Conservation (phyloP, 1,140 invertebrate species). For the Latrodectus geometricus region DNA sequence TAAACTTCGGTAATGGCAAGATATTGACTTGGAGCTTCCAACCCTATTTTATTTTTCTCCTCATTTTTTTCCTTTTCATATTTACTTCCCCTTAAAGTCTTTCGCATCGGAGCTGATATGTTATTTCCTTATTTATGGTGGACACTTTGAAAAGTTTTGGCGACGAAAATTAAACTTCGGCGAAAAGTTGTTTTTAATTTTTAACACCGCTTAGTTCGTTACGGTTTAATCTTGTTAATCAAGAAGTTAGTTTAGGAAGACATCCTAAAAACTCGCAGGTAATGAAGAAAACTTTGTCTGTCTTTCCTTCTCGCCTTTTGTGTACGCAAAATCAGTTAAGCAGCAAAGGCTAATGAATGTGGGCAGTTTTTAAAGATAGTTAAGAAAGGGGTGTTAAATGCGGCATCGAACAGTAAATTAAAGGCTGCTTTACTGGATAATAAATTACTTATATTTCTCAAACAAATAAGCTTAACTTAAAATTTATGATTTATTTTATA, state of each 20-base stretch:
- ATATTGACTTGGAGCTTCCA: constrained; percentile 38
- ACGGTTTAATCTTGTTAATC: constrained; percentile 51
- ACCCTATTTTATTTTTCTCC: neutral
- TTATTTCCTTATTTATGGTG: constrained; percentile 52
- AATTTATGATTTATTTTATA: too few relatives aligned
- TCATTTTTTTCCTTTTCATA: neutral
- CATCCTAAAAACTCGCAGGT: neutral
- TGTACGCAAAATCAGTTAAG: too few relatives aligned
- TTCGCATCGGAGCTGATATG: neutral
- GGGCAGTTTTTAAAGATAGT: too few relatives aligned
- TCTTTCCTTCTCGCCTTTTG: too few relatives aligned
- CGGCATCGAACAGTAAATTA: too few relatives aligned
- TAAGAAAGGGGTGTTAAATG: too few relatives aligned
- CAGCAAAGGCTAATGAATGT: too few relatives aligned
- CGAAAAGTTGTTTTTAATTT: constrained; percentile 46
- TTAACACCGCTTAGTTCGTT: constrained; percentile 3
- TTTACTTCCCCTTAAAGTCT: neutral
- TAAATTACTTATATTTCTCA: too few relatives aligned
- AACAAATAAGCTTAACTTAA: too few relatives aligned
- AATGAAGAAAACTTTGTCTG: too few relatives aligned
- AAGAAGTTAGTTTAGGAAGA: constrained; percentile 45
- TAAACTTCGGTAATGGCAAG: constrained; percentile 56
- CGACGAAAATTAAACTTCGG: constrained; percentile 52
- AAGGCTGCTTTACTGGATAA: too few relatives aligned
- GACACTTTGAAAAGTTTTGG: constrained; percentile 30